Evolutionary conservation across 2,797 vertebrate genomes (phyloP).

Genomic region (Helicolenus hilgendorfi): DNA sequence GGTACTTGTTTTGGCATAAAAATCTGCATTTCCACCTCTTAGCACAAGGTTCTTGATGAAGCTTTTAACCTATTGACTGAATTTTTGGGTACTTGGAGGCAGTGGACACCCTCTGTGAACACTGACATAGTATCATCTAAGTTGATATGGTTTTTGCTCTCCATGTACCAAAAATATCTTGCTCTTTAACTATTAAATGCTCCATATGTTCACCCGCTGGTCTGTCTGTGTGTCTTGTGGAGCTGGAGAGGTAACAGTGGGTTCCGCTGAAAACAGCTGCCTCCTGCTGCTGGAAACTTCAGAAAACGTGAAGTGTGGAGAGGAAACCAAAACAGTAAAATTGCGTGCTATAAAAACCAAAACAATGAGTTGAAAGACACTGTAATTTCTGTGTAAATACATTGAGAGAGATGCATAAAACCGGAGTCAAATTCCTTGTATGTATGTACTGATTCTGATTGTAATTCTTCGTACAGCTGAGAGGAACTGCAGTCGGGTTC

Average conservation of each 20-base stretch:
- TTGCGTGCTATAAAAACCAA: not conserved
- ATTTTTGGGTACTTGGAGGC: not conserved
- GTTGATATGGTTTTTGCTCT: not conserved
- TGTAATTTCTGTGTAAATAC: not conserved
- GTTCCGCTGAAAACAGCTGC: not conserved
- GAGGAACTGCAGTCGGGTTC: not conserved
- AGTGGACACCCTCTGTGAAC: not conserved
- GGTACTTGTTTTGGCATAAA: not conserved
- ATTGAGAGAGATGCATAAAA: too few species aligned
- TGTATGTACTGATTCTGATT: too few species aligned
- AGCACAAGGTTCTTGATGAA: not conserved
- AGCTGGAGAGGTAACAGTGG: not conserved
- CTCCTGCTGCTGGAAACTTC: not conserved
- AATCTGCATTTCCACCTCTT: not conserved
- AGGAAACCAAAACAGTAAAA: not conserved
- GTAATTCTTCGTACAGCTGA: not conserved
- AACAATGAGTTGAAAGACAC: not conserved
- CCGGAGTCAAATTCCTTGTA: too few species aligned
- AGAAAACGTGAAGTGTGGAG: not conserved
- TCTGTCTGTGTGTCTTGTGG: not conserved
- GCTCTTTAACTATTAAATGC: not conserved
- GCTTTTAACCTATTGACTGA: not conserved
- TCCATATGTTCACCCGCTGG: not conserved
- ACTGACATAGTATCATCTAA: not conserved
- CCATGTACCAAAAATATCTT: not conserved